phyloP scores from a whole-genome alignment of 2,113 vertebrate species.

The Phrynosoma blainvillii region DNA sequence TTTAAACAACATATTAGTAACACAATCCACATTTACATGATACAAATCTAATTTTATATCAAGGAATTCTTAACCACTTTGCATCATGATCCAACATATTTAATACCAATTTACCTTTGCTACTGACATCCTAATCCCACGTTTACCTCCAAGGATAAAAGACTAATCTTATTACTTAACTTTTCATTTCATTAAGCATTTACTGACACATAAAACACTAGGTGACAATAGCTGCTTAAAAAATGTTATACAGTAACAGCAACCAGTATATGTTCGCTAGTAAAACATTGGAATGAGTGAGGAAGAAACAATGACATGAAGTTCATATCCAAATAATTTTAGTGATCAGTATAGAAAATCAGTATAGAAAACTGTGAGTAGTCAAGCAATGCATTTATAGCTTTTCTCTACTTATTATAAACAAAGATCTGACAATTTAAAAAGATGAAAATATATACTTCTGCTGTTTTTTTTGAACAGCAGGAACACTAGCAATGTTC shows the following conservation, averaged over 20 bases:
- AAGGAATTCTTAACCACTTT: not conserved
- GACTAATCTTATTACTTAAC: not conserved
- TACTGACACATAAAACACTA: not conserved
- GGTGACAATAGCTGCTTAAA: too few species aligned
- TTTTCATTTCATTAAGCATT: not conserved
- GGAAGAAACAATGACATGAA: not conserved
- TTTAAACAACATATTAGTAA: not conserved
- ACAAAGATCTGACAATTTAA: not conserved
- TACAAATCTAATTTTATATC: constrained; percentile 11
- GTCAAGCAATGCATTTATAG: not conserved
- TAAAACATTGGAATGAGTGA: constrained; percentile 17
- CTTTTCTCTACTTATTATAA: constrained; percentile 20
- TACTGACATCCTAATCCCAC: not conserved
- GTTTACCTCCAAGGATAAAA: not conserved
- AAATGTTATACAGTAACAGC: too few species aligned
- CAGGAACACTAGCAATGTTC: not conserved
- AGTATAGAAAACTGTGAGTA: constrained; percentile 1
- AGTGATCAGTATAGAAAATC: not conserved
- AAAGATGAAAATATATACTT: not conserved
- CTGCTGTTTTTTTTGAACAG: not conserved
- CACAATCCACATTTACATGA: not conserved
- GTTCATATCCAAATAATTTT: accelerated
- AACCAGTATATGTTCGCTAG: not conserved
- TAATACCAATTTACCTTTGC: not conserved
- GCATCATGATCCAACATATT: not conserved